Base-by-base conservation (phyloP, 2,888 invertebrate genomes). In the Syrista parreyssii region DNA sequence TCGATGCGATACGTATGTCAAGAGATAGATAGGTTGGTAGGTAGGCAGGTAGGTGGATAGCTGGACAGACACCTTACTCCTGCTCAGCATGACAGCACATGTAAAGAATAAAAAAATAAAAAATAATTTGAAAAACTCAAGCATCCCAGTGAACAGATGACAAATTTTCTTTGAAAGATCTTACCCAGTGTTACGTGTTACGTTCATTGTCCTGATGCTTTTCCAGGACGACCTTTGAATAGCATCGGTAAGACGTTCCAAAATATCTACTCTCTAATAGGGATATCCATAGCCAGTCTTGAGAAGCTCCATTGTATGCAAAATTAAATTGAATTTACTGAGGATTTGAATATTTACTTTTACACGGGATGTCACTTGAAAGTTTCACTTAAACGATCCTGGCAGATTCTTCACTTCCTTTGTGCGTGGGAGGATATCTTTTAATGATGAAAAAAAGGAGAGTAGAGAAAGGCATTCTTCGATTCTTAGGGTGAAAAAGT, bases 141-240 rank as follows among this genome's bases (percentile, higher is more conserved):
- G 73, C 40, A 75, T 69, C 31, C 74, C 68, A 69, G 69, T 12
- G 31, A 71, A 78, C 77, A 78, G 74, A 78, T 74, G 76, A 40
- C 78, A 82, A 82, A 86, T 86, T 87, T 87, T 86, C 86, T 86
- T 86, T 83, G 82, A 84, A 74, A 35, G 35, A 31, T 69, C 15
- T 30, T 15, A n/a, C 12, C 11, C 30, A 69, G 31, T 40, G 23
- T 68, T 31, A 31, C 69, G 30, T 32, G 71, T 71, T 33, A 33
- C 12, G 71, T 71, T 71, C 0, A 23, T 71, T 9, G 33, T 71
- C 12, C 9, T 55, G 55, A 55, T 55, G 15, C 71, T 71, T 71
- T 71, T 71, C 31, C 71, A 55, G 23, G 4, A 31, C 31, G 71
- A 31, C 71, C 71, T 71, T 15, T 71, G 71, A 71, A 23, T 9